Base-by-base conservation (phyloP, 2,113 vertebrate species). In the Rhinogobius similis region DNA sequence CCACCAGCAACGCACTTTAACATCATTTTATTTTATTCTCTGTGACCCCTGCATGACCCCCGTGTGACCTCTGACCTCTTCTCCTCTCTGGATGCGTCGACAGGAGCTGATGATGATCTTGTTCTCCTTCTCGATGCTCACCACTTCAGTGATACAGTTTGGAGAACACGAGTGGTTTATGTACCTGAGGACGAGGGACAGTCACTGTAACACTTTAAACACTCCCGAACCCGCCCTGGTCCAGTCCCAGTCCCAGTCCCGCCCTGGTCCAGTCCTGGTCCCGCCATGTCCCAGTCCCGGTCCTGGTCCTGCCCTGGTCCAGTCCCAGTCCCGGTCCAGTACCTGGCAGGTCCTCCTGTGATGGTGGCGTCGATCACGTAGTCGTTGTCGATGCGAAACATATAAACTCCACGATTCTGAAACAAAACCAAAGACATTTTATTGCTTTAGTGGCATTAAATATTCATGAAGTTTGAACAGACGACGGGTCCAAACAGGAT, bases 61-160 rank as follows among this genome's bases (percentile, higher is more conserved):
- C n/a, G n/a, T n/a, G n/a, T n/a, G n/a, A n/a, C n/a, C n/a, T n/a
- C n/a, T n/a, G n/a, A 99, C 98, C 96, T 99, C 98, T 73, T 99
- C 97, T 84, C 98, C 98, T 65, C 96, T 97, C 92, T 98, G 97
- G 84, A 99, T 98, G 76, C 96, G 93, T 63, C 97, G 92, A 81
- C 90, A 97, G 87, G 98, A 98, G 93, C 96, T 99, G 82, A 99
- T 99, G 92, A 99, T 96, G 58, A 99, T 99, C 81, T 97, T 99
- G 92, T 98, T 95, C 85, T 95, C 98, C 87, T 94, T 94, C 90
- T 99, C 98, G 62, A 99, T 96, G 0, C 94, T 96, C 41, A 99
- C 97, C 83, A 96, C 95, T 84, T 99, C 98, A 0, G 98, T 96
- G 88, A 98, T 95, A 55, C 97, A 99, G 88, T 99, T 99, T 0